Conservation (phyloP, 2,888 invertebrate genomes). For the Orthosia cruda region DNA sequence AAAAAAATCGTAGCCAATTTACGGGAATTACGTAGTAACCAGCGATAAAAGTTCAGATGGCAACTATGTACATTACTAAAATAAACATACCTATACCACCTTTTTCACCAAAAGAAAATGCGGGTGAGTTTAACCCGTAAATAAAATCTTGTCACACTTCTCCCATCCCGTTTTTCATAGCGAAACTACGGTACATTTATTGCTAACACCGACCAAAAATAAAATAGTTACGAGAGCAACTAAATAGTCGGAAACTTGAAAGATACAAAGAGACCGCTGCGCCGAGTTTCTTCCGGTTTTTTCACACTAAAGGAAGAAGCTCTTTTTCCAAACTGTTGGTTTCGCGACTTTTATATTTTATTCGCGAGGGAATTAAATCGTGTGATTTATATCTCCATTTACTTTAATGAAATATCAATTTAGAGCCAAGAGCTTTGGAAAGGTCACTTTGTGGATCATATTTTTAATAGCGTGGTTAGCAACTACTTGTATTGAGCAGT, state of each 20-base stretch:
- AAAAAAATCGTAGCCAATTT: neutral
- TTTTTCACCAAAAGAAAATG: slow-evolving; percentile 9
- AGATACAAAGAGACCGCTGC: slow-evolving; percentile 59
- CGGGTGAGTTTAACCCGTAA: slow-evolving; percentile 21
- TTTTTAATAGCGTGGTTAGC: neutral
- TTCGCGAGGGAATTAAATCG: slow-evolving; percentile 45
- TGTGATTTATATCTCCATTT: slow-evolving; percentile 49
- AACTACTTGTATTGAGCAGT: neutral
- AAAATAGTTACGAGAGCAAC: slow-evolving; percentile 64
- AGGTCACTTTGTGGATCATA: slow-evolving; percentile 10
- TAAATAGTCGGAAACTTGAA: slow-evolving; percentile 64
- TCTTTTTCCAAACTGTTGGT: slow-evolving; percentile 65
- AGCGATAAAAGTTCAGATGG: neutral
- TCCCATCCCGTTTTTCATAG: slow-evolving; percentile 35
- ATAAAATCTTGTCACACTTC: slow-evolving; percentile 49
- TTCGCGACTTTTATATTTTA: slow-evolving; percentile 58
- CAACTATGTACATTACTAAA: slow-evolving; percentile 1
- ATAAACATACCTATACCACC: neutral
- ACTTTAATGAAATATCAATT: slow-evolving; percentile 56
- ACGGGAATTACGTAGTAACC: neutral
- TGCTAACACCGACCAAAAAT: slow-evolving; percentile 52
- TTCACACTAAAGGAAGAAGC: slow-evolving; percentile 60
- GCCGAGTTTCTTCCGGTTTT: slow-evolving; percentile 61
- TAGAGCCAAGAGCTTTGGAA: neutral
- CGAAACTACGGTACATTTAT: slow-evolving; percentile 54